These are phyloP conservation scores for Plecturocebus donacophilus DNA, from an alignment of 2,113 vertebrate species.

Conservation along the genomic window DNA sequence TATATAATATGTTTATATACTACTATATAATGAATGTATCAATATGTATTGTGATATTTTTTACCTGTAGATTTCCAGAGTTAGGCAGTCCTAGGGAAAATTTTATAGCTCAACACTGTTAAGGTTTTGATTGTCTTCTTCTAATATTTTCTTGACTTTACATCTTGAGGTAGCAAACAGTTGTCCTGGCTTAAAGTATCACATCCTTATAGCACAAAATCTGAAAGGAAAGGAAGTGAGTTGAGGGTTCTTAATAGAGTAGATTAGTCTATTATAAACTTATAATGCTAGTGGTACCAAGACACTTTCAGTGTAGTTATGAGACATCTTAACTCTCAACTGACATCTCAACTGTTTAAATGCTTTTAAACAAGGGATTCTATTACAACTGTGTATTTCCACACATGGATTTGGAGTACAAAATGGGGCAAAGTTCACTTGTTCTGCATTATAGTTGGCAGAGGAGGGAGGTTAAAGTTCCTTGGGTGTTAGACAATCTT, in stretches of 20 bases:
- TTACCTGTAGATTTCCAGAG: neutral
- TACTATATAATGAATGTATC: too few species aligned
- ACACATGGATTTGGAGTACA: neutral
- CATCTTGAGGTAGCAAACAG: neutral
- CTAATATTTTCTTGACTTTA: neutral
- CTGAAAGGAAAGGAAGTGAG: neutral
- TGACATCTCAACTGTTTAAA: too few species aligned
- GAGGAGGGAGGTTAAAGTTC: neutral
- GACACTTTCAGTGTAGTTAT: neutral
- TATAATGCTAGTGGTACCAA: neutral
- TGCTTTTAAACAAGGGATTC: neutral
- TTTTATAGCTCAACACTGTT: neutral
- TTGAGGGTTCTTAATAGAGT: neutral
- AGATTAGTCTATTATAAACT: neutral
- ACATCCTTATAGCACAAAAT: neutral
- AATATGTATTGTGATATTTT: neutral
- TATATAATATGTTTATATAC: too few species aligned
- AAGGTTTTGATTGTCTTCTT: neutral
- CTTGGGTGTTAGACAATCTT: neutral
- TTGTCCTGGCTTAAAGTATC: neutral
- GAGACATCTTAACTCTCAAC: neutral
- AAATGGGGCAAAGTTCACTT: neutral
- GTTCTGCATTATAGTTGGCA: neutral
- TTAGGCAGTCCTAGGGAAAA: neutral
- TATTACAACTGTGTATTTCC: neutral